A percentile compares a stretch with the other conserved stretches of the same genome.
phyloP scores from a whole-genome alignment of 2,113 vertebrate genomes.

The Pollimyrus isidori region DNA sequence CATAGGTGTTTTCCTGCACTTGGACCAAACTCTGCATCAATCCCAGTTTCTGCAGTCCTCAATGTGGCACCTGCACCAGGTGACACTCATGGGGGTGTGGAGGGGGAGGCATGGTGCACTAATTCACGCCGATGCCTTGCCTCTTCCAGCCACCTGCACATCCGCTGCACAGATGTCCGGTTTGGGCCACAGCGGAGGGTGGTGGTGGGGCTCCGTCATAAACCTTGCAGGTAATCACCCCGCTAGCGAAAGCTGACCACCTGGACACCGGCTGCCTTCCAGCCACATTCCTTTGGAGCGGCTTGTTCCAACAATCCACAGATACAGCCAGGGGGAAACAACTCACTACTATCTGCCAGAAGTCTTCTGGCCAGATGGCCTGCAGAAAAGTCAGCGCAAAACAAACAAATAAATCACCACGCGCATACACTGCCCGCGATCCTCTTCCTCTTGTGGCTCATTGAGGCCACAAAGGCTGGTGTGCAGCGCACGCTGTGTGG shows the following conservation, averaged over 20 bases:
- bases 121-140: background rate
- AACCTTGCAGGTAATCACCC: background rate
- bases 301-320: background rate
- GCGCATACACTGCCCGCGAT: background rate
- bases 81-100: background rate
- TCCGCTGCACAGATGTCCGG: background rate
- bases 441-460: background rate
- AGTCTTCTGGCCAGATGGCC: background rate
- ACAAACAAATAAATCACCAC: constrained; percentile 14
- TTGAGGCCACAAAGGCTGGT: background rate
- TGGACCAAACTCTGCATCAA: background rate
- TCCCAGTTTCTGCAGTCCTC: background rate
- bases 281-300: background rate
- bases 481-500: background rate
- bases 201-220: background rate
- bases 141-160: background rate
- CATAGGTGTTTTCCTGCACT: background rate
- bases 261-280: constrained; percentile 1
- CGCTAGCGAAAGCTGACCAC: constrained; percentile 7
- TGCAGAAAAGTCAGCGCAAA: background rate
- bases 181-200: background rate
- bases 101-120: background rate
- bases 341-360: background rate
- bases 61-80: background rate
- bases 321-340: background rate